Evolutionary conservation across 2,113 vertebrate species (phyloP).

Genomic region (Nycticebus coucang): DNA sequence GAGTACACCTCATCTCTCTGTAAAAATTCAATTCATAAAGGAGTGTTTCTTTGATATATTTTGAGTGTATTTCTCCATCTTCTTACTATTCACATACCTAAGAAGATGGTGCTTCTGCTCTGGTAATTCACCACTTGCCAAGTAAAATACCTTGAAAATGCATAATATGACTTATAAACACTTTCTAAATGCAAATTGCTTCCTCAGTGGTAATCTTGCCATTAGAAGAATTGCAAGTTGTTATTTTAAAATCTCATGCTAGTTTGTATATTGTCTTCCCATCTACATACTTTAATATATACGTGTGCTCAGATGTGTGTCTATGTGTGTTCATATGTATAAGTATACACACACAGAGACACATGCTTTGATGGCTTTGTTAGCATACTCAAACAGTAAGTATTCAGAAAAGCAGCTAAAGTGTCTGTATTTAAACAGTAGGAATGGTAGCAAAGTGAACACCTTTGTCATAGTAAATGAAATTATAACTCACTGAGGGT

Average conservation of each 20-base stretch:
- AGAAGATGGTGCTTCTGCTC: neutral
- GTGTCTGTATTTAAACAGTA: slow-evolving; percentile 5
- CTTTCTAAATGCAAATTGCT: slow-evolving; percentile 18
- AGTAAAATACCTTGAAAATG: neutral
- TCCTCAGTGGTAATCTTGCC: neutral
- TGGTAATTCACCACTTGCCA: neutral
- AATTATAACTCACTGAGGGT: neutral
- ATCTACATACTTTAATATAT: neutral
- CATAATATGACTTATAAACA: neutral
- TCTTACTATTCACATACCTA: neutral
- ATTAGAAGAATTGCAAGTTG: neutral
- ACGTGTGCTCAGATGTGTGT: neutral
- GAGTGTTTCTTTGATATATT: neutral
- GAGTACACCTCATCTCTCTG: neutral
- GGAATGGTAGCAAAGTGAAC: neutral
- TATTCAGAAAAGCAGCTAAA: neutral
- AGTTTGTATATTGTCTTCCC: neutral
- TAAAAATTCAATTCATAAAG: neutral
- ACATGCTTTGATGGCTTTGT: neutral
- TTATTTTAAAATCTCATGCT: neutral
- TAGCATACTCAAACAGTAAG: neutral
- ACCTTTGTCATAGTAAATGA: neutral
- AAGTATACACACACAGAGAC: neutral
- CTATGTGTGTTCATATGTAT: neutral
- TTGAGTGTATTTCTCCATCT: neutral